These are phyloP conservation scores for Platorchestia sp. DNA, from an alignment of 1,140 invertebrate species.

Conservation along the genomic window DNA sequence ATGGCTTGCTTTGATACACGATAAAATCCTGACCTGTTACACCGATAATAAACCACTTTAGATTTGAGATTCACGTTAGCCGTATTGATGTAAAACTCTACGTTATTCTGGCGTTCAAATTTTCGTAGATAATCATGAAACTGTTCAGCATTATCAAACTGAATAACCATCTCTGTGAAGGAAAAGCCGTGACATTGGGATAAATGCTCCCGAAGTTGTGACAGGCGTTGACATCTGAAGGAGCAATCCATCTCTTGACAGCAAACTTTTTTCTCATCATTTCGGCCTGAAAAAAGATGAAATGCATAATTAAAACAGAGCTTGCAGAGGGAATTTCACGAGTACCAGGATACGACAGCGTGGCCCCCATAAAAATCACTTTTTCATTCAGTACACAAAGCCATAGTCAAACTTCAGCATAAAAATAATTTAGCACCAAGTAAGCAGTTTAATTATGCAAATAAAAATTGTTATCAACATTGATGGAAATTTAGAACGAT, in stretches of 20 bases:
- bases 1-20: not conserved
- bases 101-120: not conserved
- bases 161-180: slow-evolving; percentile 23
- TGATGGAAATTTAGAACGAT: too few relatives aligned
- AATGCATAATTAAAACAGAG: too few relatives aligned
- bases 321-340: too few relatives aligned
- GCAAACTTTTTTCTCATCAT: slow-evolving; percentile 5
- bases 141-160: not conserved
- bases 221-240: not conserved
- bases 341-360: too few relatives aligned
- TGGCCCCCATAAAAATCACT: too few relatives aligned
- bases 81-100: slow-evolving; percentile 28
- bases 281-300: not conserved
- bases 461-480: too few relatives aligned
- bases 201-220: not conserved
- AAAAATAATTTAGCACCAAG: too few relatives aligned
- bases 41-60: slow-evolving; percentile 29
- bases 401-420: too few relatives aligned
- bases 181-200: not conserved
- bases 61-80: slow-evolving; percentile 8
- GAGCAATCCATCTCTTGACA: not conserved
- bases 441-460: too few relatives aligned
- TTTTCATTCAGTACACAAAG: too few relatives aligned
- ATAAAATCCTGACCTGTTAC: slow-evolving; percentile 15
- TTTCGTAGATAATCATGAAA: not conserved